These are phyloP conservation scores for Steatornis caripensis DNA, from an alignment of 2,113 vertebrate genomes.

Conservation along the genomic window DNA sequence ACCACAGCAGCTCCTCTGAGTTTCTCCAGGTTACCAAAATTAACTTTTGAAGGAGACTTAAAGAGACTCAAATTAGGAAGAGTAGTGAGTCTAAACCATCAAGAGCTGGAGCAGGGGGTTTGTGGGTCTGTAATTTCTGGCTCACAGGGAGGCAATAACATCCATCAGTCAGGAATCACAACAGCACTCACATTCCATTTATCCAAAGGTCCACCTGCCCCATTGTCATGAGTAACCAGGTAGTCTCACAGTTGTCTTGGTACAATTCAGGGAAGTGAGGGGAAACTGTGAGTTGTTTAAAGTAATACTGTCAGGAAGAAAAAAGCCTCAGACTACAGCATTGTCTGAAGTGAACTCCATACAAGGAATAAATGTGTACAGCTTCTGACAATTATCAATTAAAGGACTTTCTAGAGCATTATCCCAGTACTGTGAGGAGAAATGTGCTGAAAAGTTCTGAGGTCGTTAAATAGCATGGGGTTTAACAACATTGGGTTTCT, in stretches of 20 bases:
- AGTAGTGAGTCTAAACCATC: background rate
- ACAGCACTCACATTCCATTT: background rate
- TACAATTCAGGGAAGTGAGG: accelerated
- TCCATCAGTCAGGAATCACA: background rate
- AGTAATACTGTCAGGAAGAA: background rate
- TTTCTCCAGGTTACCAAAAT: background rate
- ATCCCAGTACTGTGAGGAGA: background rate
- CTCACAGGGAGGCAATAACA: accelerated
- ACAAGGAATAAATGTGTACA: background rate
- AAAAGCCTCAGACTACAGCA: background rate
- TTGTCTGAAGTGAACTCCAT: background rate
- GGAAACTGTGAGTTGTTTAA: background rate
- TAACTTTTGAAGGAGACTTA: background rate
- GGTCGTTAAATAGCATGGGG: background rate
- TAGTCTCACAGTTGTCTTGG: background rate
- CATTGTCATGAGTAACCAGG: background rate
- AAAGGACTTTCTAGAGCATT: background rate
- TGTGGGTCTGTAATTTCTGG: background rate
- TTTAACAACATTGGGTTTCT: background rate
- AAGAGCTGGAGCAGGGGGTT: background rate
- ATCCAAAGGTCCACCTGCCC: background rate
- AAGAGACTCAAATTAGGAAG: no score
- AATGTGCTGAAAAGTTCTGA: background rate
- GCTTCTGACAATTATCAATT: background rate
- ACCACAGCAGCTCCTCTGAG: background rate